Evolutionary conservation across 2,113 vertebrate species (phyloP).

Genomic region (Aspidoscelis tigris): DNA sequence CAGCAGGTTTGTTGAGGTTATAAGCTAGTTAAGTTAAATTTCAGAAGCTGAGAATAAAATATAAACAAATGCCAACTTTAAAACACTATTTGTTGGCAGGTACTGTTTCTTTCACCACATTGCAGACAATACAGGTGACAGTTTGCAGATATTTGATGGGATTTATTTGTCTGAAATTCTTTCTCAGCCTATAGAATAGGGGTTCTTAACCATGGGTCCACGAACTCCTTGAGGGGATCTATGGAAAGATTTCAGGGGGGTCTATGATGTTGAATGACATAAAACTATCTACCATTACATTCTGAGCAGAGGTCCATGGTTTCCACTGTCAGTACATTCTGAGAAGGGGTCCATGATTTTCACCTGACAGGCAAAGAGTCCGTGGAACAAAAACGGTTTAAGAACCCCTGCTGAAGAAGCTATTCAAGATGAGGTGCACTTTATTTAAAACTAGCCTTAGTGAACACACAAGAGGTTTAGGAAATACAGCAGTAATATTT

Average conservation of each 20-base stretch:
- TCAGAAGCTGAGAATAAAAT: background rate
- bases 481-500: slow-evolving; percentile 2
- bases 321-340: too few relatives aligned
- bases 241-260: too few relatives aligned
- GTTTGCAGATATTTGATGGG: background rate
- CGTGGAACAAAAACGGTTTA: too few relatives aligned
- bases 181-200: background rate
- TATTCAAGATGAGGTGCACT: background rate
- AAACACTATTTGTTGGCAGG: background rate
- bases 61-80: background rate
- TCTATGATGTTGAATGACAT: too few relatives aligned
- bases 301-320: too few relatives aligned
- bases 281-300: too few relatives aligned
- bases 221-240: too few relatives aligned
- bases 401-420: too few relatives aligned
- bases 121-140: background rate
- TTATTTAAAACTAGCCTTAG: background rate
- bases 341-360: too few relatives aligned
- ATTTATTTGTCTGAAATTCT: background rate
- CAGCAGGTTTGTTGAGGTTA: background rate
- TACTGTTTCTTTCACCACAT: background rate
- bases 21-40: background rate
- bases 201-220: too few relatives aligned
- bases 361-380: too few relatives aligned
- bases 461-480: background rate